Base-by-base conservation (phyloP, 2,113 vertebrate species). In the Suncus etruscus region DNA sequence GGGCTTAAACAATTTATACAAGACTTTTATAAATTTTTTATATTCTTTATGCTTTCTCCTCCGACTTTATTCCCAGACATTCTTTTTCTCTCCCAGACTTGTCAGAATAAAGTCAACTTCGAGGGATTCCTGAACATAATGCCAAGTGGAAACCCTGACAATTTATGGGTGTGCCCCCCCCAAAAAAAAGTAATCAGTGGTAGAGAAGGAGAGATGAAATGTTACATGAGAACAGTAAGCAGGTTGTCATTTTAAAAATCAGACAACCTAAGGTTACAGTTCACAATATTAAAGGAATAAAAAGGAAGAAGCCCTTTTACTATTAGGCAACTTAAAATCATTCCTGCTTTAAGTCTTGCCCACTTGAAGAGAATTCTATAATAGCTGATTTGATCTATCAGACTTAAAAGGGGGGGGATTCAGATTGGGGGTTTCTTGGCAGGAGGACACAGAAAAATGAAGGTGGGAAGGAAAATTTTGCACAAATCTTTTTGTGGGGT, bases 361-460 rank as follows among this genome's bases (percentile, higher is more conserved):
- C 10, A 6, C 24, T 88, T 66, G 11, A 58, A 79, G n/a, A 12
- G 84, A 51, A 87, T 82, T 94, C 88, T 50, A 32, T 27, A 75
- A 63, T 80, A 95, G 82, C 63, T 93, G 74, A 31, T 88, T 93
- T 80, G 88, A 66, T 74, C 73, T 15, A 39, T 39, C 39, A 39
- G 39, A 5, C 39, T 39, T 39, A 39, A 39, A 39, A 39, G 22
- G 58, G 80, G 50, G 65, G 79, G 31, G 83, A 77, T n/a, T 2
- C 68, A 66, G 14, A 27, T 39, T 65, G 29, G 20, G 81, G 74
- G 29, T 88, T 70, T 84, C 32, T 66, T 82, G 83, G 58, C 16
- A 61, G 22, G 58, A 54, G 58, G 16, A 18, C 22, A 20, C 6
- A 22, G 61, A 29, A 29, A 25, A 8, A 27, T 32, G 8, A 32